Conservation (phyloP, 2,797 vertebrate genomes). For the Novumbra hubbsi region DNA sequence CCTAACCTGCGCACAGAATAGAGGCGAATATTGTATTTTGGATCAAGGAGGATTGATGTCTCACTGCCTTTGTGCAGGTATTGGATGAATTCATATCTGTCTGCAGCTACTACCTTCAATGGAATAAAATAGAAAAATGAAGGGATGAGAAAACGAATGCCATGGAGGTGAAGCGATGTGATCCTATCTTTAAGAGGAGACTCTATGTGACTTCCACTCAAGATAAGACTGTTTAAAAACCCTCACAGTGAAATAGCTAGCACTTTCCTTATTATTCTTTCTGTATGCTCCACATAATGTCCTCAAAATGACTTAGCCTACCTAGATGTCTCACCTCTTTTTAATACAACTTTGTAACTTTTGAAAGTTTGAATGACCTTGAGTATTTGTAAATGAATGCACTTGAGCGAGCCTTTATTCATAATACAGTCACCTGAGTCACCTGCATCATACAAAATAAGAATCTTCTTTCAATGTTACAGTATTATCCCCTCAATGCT, state of each 20-base stretch:
- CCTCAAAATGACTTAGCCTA: not conserved
- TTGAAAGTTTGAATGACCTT: not conserved
- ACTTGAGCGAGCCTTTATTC: not conserved
- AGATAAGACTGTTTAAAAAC: not conserved
- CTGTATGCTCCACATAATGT: not conserved
- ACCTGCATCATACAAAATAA: not conserved
- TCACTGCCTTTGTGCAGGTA: not conserved
- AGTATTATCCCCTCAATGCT: not conserved
- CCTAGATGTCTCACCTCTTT: not conserved
- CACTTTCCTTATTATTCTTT: not conserved
- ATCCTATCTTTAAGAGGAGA: not conserved
- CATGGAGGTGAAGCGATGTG: not conserved
- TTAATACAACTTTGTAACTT: not conserved
- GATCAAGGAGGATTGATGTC: not conserved
- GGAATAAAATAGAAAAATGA: not conserved
- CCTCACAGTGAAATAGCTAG: not conserved
- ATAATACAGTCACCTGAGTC: not conserved
- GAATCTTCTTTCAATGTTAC: not conserved
- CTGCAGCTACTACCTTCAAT: not conserved
- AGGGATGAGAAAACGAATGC: not conserved
- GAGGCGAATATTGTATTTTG: not conserved
- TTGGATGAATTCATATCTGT: not conserved
- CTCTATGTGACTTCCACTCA: not conserved
- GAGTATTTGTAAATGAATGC: not conserved
- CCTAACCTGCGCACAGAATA: not conserved